These are phyloP conservation scores for Rhagoletis zephyria DNA, from an alignment of 1,140 invertebrate species.

Conservation along the genomic window DNA sequence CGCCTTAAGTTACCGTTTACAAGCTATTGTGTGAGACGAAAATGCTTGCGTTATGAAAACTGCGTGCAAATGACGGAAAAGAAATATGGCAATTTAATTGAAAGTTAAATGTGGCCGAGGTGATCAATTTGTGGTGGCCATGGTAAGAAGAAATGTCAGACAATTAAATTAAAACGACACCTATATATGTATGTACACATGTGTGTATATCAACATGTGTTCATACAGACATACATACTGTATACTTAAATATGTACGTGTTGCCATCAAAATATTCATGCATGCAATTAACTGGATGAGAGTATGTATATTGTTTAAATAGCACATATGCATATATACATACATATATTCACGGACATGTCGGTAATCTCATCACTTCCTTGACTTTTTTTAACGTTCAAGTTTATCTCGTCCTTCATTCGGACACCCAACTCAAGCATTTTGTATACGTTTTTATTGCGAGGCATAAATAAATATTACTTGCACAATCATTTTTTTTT, in stretches of 20 bases:
- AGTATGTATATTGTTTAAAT: background rate
- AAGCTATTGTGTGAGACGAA: background rate
- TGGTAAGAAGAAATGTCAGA: background rate
- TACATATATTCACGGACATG: background rate
- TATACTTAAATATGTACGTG: background rate
- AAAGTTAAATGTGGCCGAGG: background rate
- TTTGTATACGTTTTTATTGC: background rate
- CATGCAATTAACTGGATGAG: background rate
- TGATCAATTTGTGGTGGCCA: background rate
- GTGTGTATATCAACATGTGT: background rate
- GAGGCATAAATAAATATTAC: constrained; percentile 27
- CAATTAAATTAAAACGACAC: constrained; percentile 32
- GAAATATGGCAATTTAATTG: constrained; percentile 19
- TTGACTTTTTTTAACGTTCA: background rate
- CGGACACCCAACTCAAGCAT: background rate
- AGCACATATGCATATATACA: background rate
- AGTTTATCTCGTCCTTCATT: constrained; percentile 5
- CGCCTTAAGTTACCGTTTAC: background rate
- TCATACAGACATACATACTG: no score
- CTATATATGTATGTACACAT: background rate
- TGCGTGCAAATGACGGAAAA: constrained; percentile 2
- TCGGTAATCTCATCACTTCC: background rate
- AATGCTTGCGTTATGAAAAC: background rate
- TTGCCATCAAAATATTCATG: background rate
- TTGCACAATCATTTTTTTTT: background rate